These are phyloP conservation scores for Oncorhynchus masou DNA, from an alignment of 2,113 vertebrate species.

Conservation along the genomic window DNA sequence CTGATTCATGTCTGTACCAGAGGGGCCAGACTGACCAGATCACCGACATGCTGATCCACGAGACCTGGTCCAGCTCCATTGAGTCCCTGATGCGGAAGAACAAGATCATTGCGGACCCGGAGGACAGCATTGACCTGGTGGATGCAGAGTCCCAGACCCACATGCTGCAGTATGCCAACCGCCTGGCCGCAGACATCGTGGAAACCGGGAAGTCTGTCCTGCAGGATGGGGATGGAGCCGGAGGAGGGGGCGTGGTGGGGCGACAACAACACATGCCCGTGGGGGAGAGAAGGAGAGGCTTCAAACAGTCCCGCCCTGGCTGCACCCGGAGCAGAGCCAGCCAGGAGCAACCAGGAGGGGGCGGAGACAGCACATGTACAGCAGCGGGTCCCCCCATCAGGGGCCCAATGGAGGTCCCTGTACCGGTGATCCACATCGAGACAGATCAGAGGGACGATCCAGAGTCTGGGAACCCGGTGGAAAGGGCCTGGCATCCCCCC, in stretches of 20 bases:
- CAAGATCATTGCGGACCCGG: constrained; percentile 86
- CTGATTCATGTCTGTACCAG: constrained; percentile 92
- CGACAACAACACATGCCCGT: constrained; percentile 52
- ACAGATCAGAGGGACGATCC: constrained; percentile 83
- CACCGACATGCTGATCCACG: constrained; percentile 92
- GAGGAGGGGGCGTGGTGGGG: constrained; percentile 45
- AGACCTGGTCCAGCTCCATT: constrained; percentile 94
- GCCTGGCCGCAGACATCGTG: constrained; percentile 77
- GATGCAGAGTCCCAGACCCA: constrained; percentile 72
- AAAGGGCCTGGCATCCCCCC: constrained; percentile 37
- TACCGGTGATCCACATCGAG: constrained; percentile 96
- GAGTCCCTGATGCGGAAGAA: constrained; percentile 96
- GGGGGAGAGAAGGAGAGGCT: constrained; percentile 65
- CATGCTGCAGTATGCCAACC: constrained; percentile 77
- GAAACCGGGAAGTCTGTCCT: constrained; percentile 77
- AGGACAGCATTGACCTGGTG: constrained; percentile 70
- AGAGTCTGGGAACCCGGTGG: constrained; percentile 30
- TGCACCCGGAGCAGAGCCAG: constrained; percentile 48
- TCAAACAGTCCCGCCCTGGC: constrained; percentile 59
- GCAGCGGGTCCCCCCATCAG: constrained; percentile 37
- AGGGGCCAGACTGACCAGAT: constrained; percentile 85
- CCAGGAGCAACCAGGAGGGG: constrained; percentile 54
- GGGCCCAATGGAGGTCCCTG: constrained; percentile 84
- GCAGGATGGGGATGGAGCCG: constrained; percentile 73
- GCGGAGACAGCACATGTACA: constrained; percentile 18